phyloP scores from a whole-genome alignment of 2,888 invertebrate genomes.

The Acleris literana region DNA sequence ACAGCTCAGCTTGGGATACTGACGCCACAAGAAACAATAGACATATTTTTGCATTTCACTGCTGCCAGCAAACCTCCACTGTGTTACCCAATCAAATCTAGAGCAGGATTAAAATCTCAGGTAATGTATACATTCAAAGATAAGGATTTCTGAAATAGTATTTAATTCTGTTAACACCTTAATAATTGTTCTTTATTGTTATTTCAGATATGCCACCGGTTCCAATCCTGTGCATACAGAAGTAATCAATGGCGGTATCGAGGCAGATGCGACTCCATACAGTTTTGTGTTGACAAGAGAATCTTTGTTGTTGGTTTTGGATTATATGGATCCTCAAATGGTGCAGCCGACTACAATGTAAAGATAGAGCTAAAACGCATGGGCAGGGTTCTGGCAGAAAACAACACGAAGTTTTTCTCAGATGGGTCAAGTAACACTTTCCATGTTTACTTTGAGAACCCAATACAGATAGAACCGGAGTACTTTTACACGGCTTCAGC shows the following conservation, averaged over 20 bases:
- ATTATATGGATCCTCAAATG: constrained; percentile 97
- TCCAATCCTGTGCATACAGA: constrained; percentile 97
- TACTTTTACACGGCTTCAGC: constrained; percentile 98
- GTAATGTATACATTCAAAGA: constrained; percentile 64
- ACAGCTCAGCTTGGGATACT: constrained; percentile 96
- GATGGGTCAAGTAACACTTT: constrained; percentile 98
- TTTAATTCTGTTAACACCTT: neutral
- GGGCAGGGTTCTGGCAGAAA: constrained; percentile 94
- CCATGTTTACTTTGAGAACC: constrained; percentile 91
- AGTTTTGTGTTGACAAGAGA: constrained; percentile 97
- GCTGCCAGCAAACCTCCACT: constrained; percentile 93
- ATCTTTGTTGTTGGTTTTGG: constrained; percentile 98
- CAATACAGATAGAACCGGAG: constrained; percentile 95
- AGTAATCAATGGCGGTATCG: constrained; percentile 99
- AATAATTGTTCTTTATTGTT: constrained; percentile 31
- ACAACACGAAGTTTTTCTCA: constrained; percentile 96
- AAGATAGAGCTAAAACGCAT: constrained; percentile 96
- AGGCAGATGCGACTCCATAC: constrained; percentile 97
- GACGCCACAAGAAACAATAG: constrained; percentile 96
- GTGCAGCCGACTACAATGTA: constrained; percentile 96
- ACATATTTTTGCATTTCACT: constrained; percentile 97
- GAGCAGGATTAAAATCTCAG: constrained; percentile 95
- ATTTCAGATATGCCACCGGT: constrained; percentile 94
- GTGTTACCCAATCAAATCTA: constrained; percentile 91
- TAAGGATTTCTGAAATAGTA: neutral